Evolutionary conservation across 2,797 vertebrate genomes (phyloP), one percentile per base, ranked within the genome.

Genomic region (Amphiprion clarkii): DNA sequence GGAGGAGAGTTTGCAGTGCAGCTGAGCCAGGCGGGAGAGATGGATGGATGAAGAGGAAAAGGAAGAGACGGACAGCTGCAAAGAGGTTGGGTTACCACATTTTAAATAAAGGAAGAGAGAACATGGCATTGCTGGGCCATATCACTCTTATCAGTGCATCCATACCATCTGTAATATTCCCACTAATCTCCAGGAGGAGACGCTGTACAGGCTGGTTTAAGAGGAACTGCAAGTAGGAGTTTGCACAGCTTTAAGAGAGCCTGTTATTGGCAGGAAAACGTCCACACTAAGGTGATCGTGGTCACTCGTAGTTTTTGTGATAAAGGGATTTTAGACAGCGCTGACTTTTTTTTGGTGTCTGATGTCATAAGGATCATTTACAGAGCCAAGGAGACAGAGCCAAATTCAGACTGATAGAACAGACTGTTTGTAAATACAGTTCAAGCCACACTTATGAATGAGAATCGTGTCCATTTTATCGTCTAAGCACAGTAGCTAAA

Each of bases 351-450:
- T 13, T 57, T 9, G 52, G 51, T 16, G 23, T 40, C 29, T 42
- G 49, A 73, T 65, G 17, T 75, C 64, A n/a, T 5, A 78, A 53
- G 8, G 2, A 65, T 74, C 13, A 17, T 42, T 48, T 57, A 40
- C 14, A 72, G 65, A 85, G 55, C 59, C 19, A n/a, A 74, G 53
- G 71, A 73, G 77, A 59, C 25, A 5, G 74, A 89, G 74, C 83
- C 79, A 73, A 86, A 74, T 62, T 39, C 65, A 54, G 16, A 63
- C 57, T 49, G 65, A 63, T 48, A 66, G 76, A 69, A 52, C 5
- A n/a, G 79, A 61, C 63, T 19, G 42, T 80, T 52, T 91, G 83
- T 92, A 89, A 82, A 91, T 88, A 88, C 49, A 70, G 56, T 71
- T 76, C 56, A 73, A 70, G 68, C 40, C 58, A 81, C 87, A 87